Evolutionary conservation across 2,113 vertebrate species (phyloP), one percentile per base, ranked within the genome.

Genomic region (Alouatta palliata): DNA sequence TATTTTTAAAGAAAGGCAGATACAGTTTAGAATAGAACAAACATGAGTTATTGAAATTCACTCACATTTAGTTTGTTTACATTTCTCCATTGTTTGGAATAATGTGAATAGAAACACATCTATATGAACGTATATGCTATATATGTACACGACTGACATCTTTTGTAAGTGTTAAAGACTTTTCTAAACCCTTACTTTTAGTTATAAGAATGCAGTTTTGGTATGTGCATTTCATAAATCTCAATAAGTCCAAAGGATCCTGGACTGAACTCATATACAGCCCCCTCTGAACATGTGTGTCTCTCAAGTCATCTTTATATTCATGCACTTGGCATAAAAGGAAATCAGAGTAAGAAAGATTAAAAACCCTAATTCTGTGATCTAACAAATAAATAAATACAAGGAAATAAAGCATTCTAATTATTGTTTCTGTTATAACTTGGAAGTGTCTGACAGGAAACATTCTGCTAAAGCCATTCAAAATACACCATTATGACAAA

Each of bases 401-500:
- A 96, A 79, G 3, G 2, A 94, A 93, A 52, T 32, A n/a, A 32
- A 80, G 70, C 84, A 45, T 73, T 0, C 23, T n/a, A 97, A 77
- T 70, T 75, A 97, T 85, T 70, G 1, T 94, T 97, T 5, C 37
- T 97, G 81, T 94, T 97, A 92, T 88, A 79, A 0, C 1, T 83
- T 85, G 19, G 66, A 96, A 92, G 45, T 96, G 32, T 64, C 32
- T 49, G 43, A 97, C 35, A 92, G 79, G 14, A 95, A 97, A 97
- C 93, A 75, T 96, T 97, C 35, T 93, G 32, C 58, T 43, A 95
- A 95, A 97, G 43, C 13, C 19, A 94, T 97, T 95, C 40, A 98
- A 97, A 97, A 58, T 86, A 58, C 0, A 66, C 7, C 12, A 79
- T 71, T 73, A 21, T 32, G 11, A 4, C 4, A 94, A 76, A 76